phyloP scores from a whole-genome alignment of 1,140 invertebrate species.

The Aphis craccivora region DNA sequence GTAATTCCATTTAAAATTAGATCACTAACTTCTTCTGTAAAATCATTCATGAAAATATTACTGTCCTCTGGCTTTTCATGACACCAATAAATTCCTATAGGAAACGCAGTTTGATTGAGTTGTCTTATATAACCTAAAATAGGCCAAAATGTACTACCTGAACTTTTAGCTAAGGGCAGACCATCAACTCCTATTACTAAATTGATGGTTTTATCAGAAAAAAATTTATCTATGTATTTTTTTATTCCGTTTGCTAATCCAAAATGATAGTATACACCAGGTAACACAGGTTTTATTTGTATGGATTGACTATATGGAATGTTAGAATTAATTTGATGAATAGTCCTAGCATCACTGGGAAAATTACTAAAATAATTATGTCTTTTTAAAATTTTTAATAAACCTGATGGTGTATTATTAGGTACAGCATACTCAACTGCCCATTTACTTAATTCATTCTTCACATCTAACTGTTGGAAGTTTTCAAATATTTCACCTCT shows the following conservation, averaged over 20 bases:
- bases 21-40: not conserved
- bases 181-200: constrained; percentile 59
- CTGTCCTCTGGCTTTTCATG: not conserved
- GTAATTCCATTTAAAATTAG: not conserved
- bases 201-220: not conserved
- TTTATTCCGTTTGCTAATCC: not conserved
- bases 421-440: not conserved
- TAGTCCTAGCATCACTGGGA: not conserved
- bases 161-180: constrained; percentile 61
- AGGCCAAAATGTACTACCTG: constrained; percentile 61
- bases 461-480: too few relatives aligned
- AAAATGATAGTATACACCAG: constrained; percentile 39
- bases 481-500: too few relatives aligned
- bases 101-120: not conserved
- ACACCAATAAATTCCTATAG: not conserved
- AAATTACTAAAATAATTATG: not conserved
- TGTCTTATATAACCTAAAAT: constrained; percentile 49
- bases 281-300: not conserved
- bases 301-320: not conserved
- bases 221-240: not conserved
- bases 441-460: too few relatives aligned
- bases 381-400: not conserved
- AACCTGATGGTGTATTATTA: not conserved
- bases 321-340: not conserved
- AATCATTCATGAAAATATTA: not conserved